Evolutionary conservation across 2,113 vertebrate species (phyloP).

Genomic region (Daubentonia madagascariensis): DNA sequence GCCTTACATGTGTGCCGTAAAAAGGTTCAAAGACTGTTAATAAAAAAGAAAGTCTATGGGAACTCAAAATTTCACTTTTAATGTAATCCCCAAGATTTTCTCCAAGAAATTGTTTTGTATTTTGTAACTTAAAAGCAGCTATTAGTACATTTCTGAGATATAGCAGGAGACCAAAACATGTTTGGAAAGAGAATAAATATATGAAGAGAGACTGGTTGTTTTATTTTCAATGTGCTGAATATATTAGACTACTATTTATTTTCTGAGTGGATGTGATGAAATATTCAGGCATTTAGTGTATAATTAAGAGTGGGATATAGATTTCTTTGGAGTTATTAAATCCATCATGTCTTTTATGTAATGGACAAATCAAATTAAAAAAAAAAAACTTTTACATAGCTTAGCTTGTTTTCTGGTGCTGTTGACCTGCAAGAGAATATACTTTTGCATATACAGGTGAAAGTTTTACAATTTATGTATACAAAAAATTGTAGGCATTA

Average conservation of each 20-base stretch:
- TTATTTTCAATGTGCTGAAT: constrained; percentile 84
- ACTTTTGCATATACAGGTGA: constrained; percentile 81
- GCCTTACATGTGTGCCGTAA: constrained; percentile 81
- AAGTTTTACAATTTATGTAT: constrained; percentile 84
- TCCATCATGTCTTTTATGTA: constrained; percentile 80
- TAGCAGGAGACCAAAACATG: constrained; percentile 85
- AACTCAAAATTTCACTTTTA: constrained; percentile 83
- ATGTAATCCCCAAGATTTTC: constrained; percentile 84
- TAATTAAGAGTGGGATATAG: constrained; percentile 80
- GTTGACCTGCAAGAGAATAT: constrained; percentile 79
- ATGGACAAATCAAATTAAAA: constrained; percentile 81
- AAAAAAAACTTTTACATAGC: constrained; percentile 62
- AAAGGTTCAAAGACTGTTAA: constrained; percentile 75
- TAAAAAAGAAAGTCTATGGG: constrained; percentile 73
- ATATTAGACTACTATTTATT: constrained; percentile 86
- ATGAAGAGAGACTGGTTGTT: constrained; percentile 80
- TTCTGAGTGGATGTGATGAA: constrained; percentile 82
- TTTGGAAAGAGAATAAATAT: constrained; percentile 86
- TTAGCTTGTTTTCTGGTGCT: constrained; percentile 83
- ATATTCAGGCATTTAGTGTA: constrained; percentile 79
- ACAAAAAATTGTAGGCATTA: constrained; percentile 85
- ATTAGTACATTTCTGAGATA: constrained; percentile 81
- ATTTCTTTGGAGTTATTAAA: constrained; percentile 78
- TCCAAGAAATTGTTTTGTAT: constrained; percentile 81
- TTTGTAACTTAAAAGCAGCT: constrained; percentile 84